Percentiles rank a stretch among this genome's conserved stretches.
These are phyloP conservation scores for Clinocottus analis DNA, from an alignment of 2,113 vertebrate genomes.

Conservation along the genomic window DNA sequence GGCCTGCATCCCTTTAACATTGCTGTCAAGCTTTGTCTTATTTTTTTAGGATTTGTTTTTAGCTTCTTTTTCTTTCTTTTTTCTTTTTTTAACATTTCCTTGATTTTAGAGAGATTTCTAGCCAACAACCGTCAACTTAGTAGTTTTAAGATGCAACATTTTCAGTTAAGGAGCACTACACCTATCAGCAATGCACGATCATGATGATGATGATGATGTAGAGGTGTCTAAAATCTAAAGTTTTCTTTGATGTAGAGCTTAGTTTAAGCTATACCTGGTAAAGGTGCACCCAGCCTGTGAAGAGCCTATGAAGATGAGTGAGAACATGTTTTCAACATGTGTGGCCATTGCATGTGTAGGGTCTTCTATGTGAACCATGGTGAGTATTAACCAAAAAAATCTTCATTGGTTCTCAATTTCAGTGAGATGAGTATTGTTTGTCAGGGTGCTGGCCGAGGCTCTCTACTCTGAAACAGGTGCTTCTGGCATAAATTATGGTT, in stretches of 20 bases:
- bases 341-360: not conserved
- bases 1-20: not conserved
- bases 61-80: too few relatives aligned
- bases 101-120: not conserved
- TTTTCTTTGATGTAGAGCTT: not conserved
- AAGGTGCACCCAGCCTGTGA: constrained; percentile 1
- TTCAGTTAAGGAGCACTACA: not conserved
- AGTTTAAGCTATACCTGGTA: not conserved
- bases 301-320: not conserved
- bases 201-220: not conserved
- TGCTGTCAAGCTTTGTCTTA: not conserved
- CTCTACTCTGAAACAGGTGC: constrained; percentile 5
- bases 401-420: not conserved
- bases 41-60: not conserved
- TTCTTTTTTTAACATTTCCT: not conserved
- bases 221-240: not conserved
- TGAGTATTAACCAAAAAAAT: not conserved
- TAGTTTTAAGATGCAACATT: not conserved
- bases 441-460: not conserved
- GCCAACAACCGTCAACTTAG: not conserved
- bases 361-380: not conserved
- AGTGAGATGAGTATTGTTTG: not conserved
- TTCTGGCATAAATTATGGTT: not conserved
- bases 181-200: not conserved
- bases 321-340: not conserved